Conservation (phyloP, 2,888 invertebrate species). For the Gnatocerus cornutus region DNA sequence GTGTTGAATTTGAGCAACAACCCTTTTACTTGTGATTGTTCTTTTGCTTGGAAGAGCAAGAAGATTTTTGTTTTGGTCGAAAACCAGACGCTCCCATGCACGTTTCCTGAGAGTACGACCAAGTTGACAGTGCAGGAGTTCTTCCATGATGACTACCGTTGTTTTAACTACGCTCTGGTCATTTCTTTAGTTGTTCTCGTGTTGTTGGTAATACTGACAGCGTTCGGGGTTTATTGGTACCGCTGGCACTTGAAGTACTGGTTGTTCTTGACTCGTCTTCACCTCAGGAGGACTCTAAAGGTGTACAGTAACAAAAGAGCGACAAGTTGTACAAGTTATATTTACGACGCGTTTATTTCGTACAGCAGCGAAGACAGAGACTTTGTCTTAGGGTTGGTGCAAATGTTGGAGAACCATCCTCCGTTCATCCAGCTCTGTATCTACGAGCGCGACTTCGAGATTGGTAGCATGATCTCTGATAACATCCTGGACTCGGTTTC, state of each 20-base stretch:
- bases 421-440: background rate
- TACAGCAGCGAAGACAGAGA: background rate
- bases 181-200: background rate
- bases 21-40: background rate
- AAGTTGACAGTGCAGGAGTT: background rate
- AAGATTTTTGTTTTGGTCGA: background rate
- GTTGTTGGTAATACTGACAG: background rate
- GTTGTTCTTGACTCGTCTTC: background rate
- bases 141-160: background rate
- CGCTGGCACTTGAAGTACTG: background rate
- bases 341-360: background rate
- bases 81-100: background rate
- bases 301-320: background rate
- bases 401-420: background rate
- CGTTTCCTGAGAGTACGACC: background rate
- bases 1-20: background rate
- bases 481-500: background rate
- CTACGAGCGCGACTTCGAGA: background rate
- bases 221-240: background rate
- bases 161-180: background rate
- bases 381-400: background rate
- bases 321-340: background rate
- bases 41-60: background rate
- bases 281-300: background rate
- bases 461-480: background rate